Evolutionary conservation across 1,140 invertebrate genomes (phyloP).

Genomic region (Platyscapa corneri): DNA sequence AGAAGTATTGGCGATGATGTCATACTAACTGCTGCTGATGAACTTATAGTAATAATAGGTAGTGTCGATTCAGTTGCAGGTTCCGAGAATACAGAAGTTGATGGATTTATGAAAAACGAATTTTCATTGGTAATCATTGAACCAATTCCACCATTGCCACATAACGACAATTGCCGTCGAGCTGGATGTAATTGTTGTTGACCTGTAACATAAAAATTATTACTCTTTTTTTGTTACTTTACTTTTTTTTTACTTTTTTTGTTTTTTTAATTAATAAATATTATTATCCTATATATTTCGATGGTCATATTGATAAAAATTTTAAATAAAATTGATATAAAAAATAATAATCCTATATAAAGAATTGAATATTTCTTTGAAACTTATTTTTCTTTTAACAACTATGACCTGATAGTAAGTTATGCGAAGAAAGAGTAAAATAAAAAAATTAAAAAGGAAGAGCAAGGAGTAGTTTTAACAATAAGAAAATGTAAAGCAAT

Average conservation of each 20-base stretch:
- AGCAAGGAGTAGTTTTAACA: no score
- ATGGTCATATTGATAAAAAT: no score
- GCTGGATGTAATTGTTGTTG: slow-evolving; percentile 37
- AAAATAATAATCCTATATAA: no score
- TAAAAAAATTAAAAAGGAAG: no score
- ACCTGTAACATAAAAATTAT: slow-evolving; percentile 32
- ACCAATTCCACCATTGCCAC: slow-evolving; percentile 61
- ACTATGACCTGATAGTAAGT: no score
- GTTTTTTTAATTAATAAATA: no score
- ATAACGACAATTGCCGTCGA: slow-evolving; percentile 57
- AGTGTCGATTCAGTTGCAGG: slow-evolving; percentile 34
- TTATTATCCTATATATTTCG: no score
- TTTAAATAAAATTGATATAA: no score
- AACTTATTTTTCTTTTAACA: no score
- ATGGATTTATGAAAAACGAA: slow-evolving; percentile 14
- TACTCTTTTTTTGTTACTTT: not conserved
- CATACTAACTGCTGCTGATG: slow-evolving; percentile 26
- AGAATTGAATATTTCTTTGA: no score
- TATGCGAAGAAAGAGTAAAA: no score
- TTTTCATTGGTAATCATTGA: slow-evolving; percentile 51
- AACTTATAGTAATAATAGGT: not conserved
- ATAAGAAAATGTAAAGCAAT: no score
- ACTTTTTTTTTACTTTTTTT: not conserved
- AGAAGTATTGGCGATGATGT: slow-evolving; percentile 54
- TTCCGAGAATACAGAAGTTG: not conserved